Evolutionary conservation across 2,888 invertebrate genomes (phyloP).

Genomic region (Trissolcus brochymenae): DNA sequence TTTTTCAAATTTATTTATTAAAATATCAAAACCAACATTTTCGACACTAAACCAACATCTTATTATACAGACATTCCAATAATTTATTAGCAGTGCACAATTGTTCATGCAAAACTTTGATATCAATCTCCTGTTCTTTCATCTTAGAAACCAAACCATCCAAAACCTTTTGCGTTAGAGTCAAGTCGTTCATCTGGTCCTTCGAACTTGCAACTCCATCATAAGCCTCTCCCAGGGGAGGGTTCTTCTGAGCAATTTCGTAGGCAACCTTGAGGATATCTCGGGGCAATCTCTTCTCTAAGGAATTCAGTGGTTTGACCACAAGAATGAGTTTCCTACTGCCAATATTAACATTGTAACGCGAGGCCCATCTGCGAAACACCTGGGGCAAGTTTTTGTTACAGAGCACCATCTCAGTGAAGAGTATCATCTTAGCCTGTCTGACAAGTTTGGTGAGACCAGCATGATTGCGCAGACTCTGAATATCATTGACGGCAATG

Average conservation of each 20-base stretch:
- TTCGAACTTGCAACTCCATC: slow-evolving; percentile 65
- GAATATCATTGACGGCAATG: slow-evolving; percentile 76
- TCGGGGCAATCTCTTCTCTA: slow-evolving; percentile 76
- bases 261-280: slow-evolving; percentile 76
- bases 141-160: slow-evolving; percentile 65
- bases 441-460: slow-evolving; percentile 77
- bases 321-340: slow-evolving; percentile 75
- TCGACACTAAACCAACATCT: slow-evolving; percentile 35
- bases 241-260: slow-evolving; percentile 75
- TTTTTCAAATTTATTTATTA: too few relatives aligned
- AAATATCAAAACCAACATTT: too few relatives aligned
- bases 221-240: slow-evolving; percentile 59
- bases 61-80: slow-evolving; percentile 65
- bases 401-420: slow-evolving; percentile 76
- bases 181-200: slow-evolving; percentile 60
- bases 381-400: slow-evolving; percentile 74
- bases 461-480: slow-evolving; percentile 77
- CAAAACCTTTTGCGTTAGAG: slow-evolving; percentile 45
- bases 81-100: slow-evolving; percentile 68
- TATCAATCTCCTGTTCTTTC: slow-evolving; percentile 66
- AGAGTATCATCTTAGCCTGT: slow-evolving; percentile 77
- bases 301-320: slow-evolving; percentile 77
- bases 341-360: slow-evolving; percentile 74
- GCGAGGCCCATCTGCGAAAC: slow-evolving; percentile 74
- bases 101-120: slow-evolving; percentile 67